These are phyloP conservation scores for Drosophila neocordata DNA, from an alignment of 1,140 invertebrate species.

Conservation along the genomic window DNA sequence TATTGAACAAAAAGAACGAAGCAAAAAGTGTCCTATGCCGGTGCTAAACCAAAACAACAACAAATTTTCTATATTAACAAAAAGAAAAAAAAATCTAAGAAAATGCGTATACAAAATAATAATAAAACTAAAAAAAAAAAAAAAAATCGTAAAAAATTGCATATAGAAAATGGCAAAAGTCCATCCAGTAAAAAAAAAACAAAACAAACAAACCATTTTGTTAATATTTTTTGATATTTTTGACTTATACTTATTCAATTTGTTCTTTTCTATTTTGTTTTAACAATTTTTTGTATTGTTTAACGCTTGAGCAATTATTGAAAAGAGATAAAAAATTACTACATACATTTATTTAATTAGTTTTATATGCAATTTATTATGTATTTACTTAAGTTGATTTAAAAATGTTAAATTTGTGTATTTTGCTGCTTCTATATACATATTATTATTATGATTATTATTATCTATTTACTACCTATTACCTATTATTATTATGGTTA, in stretches of 20 bases:
- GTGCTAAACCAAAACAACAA: constrained; percentile 75
- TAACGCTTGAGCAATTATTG: constrained; percentile 68
- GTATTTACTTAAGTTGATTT: constrained; percentile 73
- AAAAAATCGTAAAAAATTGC: constrained; percentile 47
- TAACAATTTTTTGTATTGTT: constrained; percentile 62
- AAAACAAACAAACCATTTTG: constrained; percentile 44
- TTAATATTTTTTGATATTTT: constrained; percentile 79
- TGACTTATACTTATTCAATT: constrained; percentile 57
- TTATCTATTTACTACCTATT: constrained; percentile 27
- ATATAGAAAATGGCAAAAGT: constrained; percentile 62
- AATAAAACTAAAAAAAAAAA: constrained; percentile 33
- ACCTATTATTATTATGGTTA: constrained; percentile 37
- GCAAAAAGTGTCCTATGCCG: constrained; percentile 80
- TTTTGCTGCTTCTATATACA: constrained; percentile 69
- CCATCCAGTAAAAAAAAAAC: constrained; percentile 68
- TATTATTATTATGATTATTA: constrained; percentile 24
- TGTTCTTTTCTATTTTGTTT: constrained; percentile 54
- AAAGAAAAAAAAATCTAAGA: constrained; percentile 11
- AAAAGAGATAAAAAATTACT: constrained; percentile 38
- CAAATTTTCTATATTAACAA: constrained; percentile 51
- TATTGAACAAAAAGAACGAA: constrained; percentile 65
- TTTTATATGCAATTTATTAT: constrained; percentile 65
- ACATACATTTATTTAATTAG: constrained; percentile 76
- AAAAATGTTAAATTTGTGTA: constrained; percentile 77
- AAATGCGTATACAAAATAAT: constrained; percentile 57